Evolutionary conservation across 2,797 vertebrate genomes (phyloP), one percentile per base, ranked within the genome.

Genomic region (Argyrosomus regius): DNA sequence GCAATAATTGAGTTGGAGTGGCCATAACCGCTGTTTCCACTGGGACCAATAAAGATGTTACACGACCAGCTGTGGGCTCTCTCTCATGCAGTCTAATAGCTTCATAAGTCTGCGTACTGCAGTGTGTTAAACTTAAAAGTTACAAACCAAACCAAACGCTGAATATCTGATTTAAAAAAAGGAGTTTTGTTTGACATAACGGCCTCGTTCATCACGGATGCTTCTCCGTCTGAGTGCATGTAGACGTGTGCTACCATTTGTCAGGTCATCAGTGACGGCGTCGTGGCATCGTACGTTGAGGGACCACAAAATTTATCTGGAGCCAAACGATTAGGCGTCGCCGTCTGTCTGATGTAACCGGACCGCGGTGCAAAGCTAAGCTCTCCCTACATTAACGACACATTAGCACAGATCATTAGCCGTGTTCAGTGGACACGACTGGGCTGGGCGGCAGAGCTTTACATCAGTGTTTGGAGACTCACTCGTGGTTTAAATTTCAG

Each of bases 1-100:
- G 77, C 91, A 88, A 88, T 94, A 94, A 94, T 94, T 90, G 91
- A 91, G 88, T 87, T 91, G 84, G 85, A 89, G 84, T 86, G 77
- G 87, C 77, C 82, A 75, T 90, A 85, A 91, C 83, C 65, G 79
- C 45, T 17, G 57, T 88, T 89, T 93, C 90, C 91, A 89, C 81
- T 80, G 87, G 90, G 93, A 89, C 89, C 91, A 84, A 90, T 88
- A 83, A 89, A 90, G 82, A 85, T 72, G 87, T 86, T 76, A 79
- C 77, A 52, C 10, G 6, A 63, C 77, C 93, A 94, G 92, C 93
- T 93, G 93, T 87, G 91, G 80, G 39, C 73, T 73, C 50, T 59
- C 75, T 73, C 74, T 43, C 77, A 66, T 79, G 18, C 11, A 2
- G 35, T 35, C 24, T 64, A 43, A 75, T 61, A 72, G 71, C 61